Evolutionary conservation across 2,888 invertebrate species (phyloP).

Genomic region (Cyclophora albipunctata): DNA sequence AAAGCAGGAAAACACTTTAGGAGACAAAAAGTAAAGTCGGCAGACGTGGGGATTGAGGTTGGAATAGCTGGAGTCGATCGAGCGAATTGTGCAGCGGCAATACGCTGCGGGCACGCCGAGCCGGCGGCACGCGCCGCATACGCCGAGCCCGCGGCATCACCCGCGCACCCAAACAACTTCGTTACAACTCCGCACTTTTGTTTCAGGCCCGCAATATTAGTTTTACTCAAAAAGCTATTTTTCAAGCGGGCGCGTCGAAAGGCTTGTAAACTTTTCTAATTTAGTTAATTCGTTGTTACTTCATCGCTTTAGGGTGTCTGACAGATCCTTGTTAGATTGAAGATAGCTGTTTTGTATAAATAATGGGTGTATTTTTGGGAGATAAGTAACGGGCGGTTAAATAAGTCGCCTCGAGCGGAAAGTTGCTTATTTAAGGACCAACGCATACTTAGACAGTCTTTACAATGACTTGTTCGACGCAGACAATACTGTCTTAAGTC

Average conservation of each 20-base stretch:
- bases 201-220: slow-evolving; percentile 69
- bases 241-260: slow-evolving; percentile 62
- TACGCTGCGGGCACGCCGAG: slow-evolving; percentile 49
- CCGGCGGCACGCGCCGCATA: slow-evolving; percentile 1
- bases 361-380: slow-evolving; percentile 26
- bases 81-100: slow-evolving; percentile 52
- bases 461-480: too few relatives aligned
- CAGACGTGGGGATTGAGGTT: slow-evolving; percentile 54
- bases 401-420: too few relatives aligned
- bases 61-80: slow-evolving; percentile 64
- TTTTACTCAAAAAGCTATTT: slow-evolving; percentile 73
- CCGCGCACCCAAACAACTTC: slow-evolving; percentile 62
- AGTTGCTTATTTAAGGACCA: too few relatives aligned
- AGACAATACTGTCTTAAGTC: too few relatives aligned
- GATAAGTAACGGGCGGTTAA: slow-evolving; percentile 1
- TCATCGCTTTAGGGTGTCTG: slow-evolving; percentile 46
- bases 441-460: too few relatives aligned
- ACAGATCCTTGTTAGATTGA: slow-evolving; percentile 37
- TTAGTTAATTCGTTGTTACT: slow-evolving; percentile 57
- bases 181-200: slow-evolving; percentile 68
- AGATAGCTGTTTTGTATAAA: slow-evolving; percentile 45
- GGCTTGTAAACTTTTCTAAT: slow-evolving; percentile 71
- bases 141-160: slow-evolving; percentile 55
- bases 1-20: slow-evolving; percentile 69
- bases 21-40: slow-evolving; percentile 57